Percentiles rank a stretch among this genome's conserved stretches.
phyloP scores from a whole-genome alignment of 2,113 vertebrate species.

The Carassius gibelio region DNA sequence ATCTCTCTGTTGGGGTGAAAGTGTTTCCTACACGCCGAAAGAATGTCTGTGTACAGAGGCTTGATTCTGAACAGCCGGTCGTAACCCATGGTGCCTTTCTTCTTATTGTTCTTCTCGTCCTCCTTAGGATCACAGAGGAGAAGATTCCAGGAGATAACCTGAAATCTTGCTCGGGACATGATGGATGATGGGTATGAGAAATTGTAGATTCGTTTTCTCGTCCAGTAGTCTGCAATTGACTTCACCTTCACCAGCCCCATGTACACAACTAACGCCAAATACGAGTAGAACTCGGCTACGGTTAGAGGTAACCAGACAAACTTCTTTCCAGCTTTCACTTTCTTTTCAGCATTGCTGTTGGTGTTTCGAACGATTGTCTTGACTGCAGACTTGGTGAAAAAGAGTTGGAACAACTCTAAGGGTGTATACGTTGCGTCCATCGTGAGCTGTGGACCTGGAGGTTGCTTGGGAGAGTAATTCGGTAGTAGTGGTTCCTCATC shows the following conservation, averaged over 20 bases:
- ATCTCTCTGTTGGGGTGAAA: slow-evolving; percentile 66
- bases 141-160: slow-evolving; percentile 38
- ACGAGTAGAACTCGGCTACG: slow-evolving; percentile 18
- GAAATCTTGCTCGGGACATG: slow-evolving; percentile 41
- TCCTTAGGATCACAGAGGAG: slow-evolving; percentile 42
- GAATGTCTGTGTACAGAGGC: slow-evolving; percentile 64
- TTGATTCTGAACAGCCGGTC: slow-evolving; percentile 65
- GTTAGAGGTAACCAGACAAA: background rate
- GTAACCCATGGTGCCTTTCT: slow-evolving; percentile 58
- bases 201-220: background rate
- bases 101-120: slow-evolving; percentile 42
- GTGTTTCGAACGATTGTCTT: slow-evolving; percentile 41
- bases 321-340: slow-evolving; percentile 4
- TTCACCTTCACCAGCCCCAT: slow-evolving; percentile 38
- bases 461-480: background rate
- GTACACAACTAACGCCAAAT: slow-evolving; percentile 40
- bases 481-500: slow-evolving; percentile 5
- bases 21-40: slow-evolving; percentile 62
- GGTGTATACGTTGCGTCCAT: background rate
- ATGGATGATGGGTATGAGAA: slow-evolving; percentile 31
- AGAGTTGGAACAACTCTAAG: slow-evolving; percentile 43
- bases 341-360: slow-evolving; percentile 21
- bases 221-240: slow-evolving; percentile 18
- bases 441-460: slow-evolving; percentile 28
- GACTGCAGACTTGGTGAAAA: slow-evolving; percentile 28